Evolutionary conservation across 2,113 vertebrate species (phyloP).

Genomic region (Percopsis transmontana): DNA sequence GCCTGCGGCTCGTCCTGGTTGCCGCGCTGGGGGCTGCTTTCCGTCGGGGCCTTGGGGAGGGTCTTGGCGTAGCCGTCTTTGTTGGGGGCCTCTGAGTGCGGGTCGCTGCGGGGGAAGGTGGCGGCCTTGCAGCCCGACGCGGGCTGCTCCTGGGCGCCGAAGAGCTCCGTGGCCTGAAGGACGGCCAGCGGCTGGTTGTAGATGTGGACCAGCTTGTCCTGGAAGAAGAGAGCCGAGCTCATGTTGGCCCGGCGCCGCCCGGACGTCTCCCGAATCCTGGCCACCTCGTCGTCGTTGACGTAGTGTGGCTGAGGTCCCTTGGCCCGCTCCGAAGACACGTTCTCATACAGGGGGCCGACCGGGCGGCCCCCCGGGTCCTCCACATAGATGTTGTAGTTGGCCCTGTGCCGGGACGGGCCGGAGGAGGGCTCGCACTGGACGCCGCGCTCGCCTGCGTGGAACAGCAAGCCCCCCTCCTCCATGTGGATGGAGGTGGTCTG

Average conservation of each 20-base stretch:
- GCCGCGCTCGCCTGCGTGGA: conserved; percentile 78
- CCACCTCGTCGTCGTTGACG: conserved; percentile 69
- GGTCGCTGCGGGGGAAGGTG: conserved; percentile 85
- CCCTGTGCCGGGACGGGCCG: conserved; percentile 79
- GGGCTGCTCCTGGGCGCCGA: conserved; percentile 81
- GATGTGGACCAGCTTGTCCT: conserved; percentile 87
- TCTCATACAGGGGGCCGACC: conserved; percentile 63
- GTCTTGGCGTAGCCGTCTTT: conserved; percentile 87
- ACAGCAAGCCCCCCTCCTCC: conserved; percentile 80
- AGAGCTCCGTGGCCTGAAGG: conserved; percentile 86
- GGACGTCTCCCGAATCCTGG: conserved; percentile 65
- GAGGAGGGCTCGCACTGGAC: conserved; percentile 69
- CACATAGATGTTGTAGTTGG: conserved; percentile 89
- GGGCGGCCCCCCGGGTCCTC: conserved; percentile 81
- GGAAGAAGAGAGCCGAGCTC: conserved; percentile 76
- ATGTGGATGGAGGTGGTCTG: conserved; percentile 94
- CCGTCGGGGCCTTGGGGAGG: conserved; percentile 83
- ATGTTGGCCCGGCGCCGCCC: conserved; percentile 79
- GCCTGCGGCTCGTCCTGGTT: conserved; percentile 77
- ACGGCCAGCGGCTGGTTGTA: conserved; percentile 89
- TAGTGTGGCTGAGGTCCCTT: conserved; percentile 72
- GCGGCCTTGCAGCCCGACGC: conserved; percentile 83
- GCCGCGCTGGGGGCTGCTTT: too few relatives aligned
- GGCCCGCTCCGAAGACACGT: conserved; percentile 57
- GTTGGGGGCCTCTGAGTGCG: conserved; percentile 76